Evolutionary conservation across 2,888 invertebrate species (phyloP).

Genomic region (Brenthis ino): DNA sequence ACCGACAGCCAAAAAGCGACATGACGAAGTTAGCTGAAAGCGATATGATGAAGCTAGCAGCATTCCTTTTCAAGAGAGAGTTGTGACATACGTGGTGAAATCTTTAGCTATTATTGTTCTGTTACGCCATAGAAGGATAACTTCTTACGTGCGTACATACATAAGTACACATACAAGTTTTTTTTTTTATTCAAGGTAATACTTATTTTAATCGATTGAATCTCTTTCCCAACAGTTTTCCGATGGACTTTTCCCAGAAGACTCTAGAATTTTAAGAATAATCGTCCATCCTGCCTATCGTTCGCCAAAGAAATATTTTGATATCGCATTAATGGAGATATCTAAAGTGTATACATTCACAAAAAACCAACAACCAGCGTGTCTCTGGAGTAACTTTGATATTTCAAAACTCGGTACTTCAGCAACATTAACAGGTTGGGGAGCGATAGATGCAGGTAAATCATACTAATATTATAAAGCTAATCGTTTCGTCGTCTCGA

Average conservation of each 20-base stretch:
- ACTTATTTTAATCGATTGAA: too few species aligned
- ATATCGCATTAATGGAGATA: slow-evolving; percentile 49
- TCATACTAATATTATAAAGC: background rate
- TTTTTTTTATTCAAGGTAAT: too few species aligned
- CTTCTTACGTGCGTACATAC: too few species aligned
- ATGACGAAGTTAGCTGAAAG: too few species aligned
- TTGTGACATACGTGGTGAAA: too few species aligned
- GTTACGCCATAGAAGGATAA: too few species aligned
- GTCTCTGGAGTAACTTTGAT: slow-evolving; percentile 42
- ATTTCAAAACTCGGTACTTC: slow-evolving; percentile 35
- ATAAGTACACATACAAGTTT: too few species aligned
- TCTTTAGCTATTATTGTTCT: too few species aligned
- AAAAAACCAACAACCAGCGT: slow-evolving; percentile 44
- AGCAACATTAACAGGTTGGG: slow-evolving; percentile 48
- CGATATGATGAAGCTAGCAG: too few species aligned
- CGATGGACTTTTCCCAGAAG: slow-evolving; percentile 27
- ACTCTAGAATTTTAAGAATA: slow-evolving; percentile 43
- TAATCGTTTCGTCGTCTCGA: background rate
- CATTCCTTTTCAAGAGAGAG: too few species aligned
- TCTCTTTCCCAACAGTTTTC: background rate
- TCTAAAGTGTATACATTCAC: slow-evolving; percentile 35
- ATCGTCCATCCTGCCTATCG: slow-evolving; percentile 44
- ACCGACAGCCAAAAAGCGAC: too few species aligned
- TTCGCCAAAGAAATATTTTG: slow-evolving; percentile 47
- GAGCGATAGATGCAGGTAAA: slow-evolving; percentile 46